phyloP scores from a whole-genome alignment of 2,113 vertebrate species.

The Oryzias woworae region DNA sequence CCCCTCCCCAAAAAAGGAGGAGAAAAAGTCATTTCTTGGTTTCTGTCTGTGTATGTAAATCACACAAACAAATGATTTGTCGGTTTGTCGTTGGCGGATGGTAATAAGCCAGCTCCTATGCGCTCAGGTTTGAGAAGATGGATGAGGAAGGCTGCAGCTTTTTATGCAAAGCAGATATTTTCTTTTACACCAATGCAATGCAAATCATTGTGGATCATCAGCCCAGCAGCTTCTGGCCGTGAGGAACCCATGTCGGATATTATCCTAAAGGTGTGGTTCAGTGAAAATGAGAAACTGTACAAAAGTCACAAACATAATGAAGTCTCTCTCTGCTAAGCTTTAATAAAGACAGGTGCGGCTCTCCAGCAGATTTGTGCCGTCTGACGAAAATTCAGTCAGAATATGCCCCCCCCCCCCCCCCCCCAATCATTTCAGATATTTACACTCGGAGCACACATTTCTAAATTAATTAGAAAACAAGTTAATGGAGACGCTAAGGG shows the following conservation, averaged over 20 bases:
- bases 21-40: too few relatives aligned
- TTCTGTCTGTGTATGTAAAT: neutral
- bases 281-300: neutral
- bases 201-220: slow-evolving; percentile 16
- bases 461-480: slow-evolving; percentile 57
- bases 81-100: neutral
- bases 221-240: neutral
- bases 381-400: slow-evolving; percentile 8
- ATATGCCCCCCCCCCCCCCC: slow-evolving; percentile 22
- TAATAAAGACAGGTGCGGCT: slow-evolving; percentile 44
- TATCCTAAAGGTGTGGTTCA: neutral
- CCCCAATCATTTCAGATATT: slow-evolving; percentile 31
- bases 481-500: slow-evolving; percentile 50
- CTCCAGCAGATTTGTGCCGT: slow-evolving; percentile 9
- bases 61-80: slow-evolving; percentile 1
- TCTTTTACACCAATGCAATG: slow-evolving; percentile 2
- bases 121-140: slow-evolving; percentile 27
- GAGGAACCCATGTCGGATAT: neutral
- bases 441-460: slow-evolving; percentile 29
- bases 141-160: slow-evolving; percentile 13
- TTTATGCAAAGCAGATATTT: slow-evolving; percentile 21
- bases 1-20: too few relatives aligned
- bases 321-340: neutral
- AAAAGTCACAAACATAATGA: slow-evolving; percentile 10
- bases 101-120: slow-evolving; percentile 3